Evolutionary conservation across 1,140 invertebrate species (phyloP), one percentile per base, ranked within the genome.

Genomic region (Pristionchus pacificus): DNA sequence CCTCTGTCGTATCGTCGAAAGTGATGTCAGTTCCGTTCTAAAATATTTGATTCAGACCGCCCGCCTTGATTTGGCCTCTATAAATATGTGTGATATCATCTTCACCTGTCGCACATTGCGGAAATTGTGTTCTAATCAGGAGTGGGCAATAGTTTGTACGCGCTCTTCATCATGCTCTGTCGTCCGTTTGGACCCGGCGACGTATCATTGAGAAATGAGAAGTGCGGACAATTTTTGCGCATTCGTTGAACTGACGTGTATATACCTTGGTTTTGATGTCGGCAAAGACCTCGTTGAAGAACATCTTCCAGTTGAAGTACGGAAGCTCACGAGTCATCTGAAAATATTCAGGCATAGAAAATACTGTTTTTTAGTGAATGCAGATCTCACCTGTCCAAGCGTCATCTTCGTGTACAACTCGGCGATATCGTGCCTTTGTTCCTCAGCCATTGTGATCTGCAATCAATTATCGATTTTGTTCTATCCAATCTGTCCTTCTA

Each of bases 361-460:
- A 49, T 49, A 49, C 38, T 49, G 6, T 49, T 19, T 49, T 10
- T 49, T 10, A 19, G 38, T 10, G 38, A 10, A 19, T 49, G 38
- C 19, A 6, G 6, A 49, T n/a, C 38, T 49, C 6, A 49, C 38
- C 15, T 84, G 68, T 61, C 81, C 80, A 29, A 83, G 81, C 14
- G 82, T 83, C 70, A 83, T 72, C 69, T 83, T 83, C 2, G 80
- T 84, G 72, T 83, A 83, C 29, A 83, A 70, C 60, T 84, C 81
- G 27, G 81, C 74, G 63, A 83, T 84, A 57, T 83, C 81, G 63
- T 83, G 81, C 24, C 81, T 68, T 60, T 83, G 81, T 60, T 83
- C 81, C 69, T 83, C 81, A 14, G 82, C 76, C 62, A 84, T 80
- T 1, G 81, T 83, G 66, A 83, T 83, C 81, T 83, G 60, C 57